These are phyloP conservation scores for Oscheius sp. DNA, from an alignment of 2,888 invertebrate genomes.

Conservation along the genomic window DNA sequence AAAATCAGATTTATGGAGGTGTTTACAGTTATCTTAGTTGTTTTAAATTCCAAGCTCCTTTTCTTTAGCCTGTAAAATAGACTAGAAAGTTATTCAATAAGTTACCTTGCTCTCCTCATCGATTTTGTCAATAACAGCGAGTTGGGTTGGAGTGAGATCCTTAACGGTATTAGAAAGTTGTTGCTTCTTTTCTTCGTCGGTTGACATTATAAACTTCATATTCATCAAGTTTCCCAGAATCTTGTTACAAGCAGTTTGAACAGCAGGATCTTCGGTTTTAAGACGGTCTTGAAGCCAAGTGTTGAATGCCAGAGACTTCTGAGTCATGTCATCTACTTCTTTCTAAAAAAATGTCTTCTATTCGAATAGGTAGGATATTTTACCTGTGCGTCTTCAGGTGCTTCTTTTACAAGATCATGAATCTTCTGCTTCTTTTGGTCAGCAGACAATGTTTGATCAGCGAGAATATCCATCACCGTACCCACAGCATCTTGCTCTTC, in stretches of 20 bases:
- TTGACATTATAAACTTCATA: constrained; percentile 5
- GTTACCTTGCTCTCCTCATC: constrained; percentile 14
- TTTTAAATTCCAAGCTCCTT: constrained; percentile 14
- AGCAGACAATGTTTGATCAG: background rate
- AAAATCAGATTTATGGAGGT: constrained; percentile 3
- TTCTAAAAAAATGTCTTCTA: background rate
- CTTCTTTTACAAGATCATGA: background rate
- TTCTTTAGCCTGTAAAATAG: constrained; percentile 12
- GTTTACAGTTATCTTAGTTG: background rate
- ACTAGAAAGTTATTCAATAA: background rate
- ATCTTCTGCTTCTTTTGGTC: constrained; percentile 9
- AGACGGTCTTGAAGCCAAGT: background rate
- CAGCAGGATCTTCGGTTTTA: constrained; percentile 10
- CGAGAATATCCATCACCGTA: background rate
- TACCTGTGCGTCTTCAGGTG: background rate
- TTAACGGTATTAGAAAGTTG: background rate
- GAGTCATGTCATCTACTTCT: background rate
- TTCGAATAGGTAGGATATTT: background rate
- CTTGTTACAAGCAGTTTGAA: background rate
- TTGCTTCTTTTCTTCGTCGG: constrained; percentile 4
- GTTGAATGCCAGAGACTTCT: background rate
- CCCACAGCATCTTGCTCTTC: background rate
- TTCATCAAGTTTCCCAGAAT: background rate
- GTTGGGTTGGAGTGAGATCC: background rate
- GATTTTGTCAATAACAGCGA: constrained; percentile 3